A percentile compares a stretch with the other conserved stretches of the same genome.
phyloP scores from a whole-genome alignment of 2,113 vertebrate species.

The Holacanthus passer region DNA sequence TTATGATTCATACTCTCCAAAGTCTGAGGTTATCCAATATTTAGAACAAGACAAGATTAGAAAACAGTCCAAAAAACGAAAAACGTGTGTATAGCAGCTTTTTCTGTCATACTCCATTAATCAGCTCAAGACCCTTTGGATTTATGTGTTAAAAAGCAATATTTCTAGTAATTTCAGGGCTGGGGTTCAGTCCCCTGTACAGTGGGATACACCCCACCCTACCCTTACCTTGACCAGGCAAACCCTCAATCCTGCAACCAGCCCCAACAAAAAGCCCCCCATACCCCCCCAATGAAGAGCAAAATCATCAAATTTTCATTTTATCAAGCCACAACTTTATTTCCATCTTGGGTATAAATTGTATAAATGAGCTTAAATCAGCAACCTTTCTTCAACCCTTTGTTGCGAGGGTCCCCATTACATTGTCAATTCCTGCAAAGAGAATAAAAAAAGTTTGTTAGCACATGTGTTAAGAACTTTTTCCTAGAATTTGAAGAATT shows the following conservation, averaged over 20 bases:
- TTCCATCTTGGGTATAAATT: slow-evolving; percentile 95
- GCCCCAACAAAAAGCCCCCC: neutral
- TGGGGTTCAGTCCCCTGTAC: neutral
- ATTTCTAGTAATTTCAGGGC: neutral
- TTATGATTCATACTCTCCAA: too few relatives aligned
- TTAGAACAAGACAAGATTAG: too few relatives aligned
- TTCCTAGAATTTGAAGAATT: neutral
- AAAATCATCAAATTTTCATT: slow-evolving; percentile 74
- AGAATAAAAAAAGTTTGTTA: slow-evolving; percentile 49
- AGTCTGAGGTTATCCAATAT: too few relatives aligned
- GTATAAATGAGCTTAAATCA: slow-evolving; percentile 94
- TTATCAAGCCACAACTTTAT: slow-evolving; percentile 96
- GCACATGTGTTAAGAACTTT: neutral
- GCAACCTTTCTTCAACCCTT: slow-evolving; percentile 86
- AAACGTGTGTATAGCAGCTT: neutral
- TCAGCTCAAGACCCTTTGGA: neutral
- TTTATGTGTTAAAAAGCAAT: neutral
- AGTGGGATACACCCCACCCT: too few relatives aligned
- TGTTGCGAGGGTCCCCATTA: slow-evolving; percentile 82
- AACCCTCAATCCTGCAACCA: neutral
- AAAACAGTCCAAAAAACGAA: too few relatives aligned
- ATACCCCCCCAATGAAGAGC: neutral
- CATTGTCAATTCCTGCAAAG: slow-evolving; percentile 96
- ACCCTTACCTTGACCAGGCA: neutral
- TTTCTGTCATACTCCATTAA: too few relatives aligned